phyloP scores from a whole-genome alignment of 1,140 invertebrate genomes.

The Drosophila grimshawi region DNA sequence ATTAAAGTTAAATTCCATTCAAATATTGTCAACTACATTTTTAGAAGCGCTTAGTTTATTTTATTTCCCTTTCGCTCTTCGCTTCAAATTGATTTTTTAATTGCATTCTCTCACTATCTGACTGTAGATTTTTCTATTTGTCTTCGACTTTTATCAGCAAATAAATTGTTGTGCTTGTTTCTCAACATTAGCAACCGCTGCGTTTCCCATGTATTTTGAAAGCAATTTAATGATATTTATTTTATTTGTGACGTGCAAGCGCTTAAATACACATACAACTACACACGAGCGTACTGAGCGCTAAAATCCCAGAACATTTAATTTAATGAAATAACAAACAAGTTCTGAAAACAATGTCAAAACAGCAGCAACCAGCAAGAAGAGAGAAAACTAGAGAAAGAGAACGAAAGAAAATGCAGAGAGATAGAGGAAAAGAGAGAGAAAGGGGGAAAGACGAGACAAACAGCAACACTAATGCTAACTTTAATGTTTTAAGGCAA shows the following conservation, averaged over 20 bases:
- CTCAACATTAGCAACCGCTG: slow-evolving; percentile 49
- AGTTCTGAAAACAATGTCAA: slow-evolving; percentile 56
- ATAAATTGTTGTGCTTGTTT: slow-evolving; percentile 44
- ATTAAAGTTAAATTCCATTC: background rate
- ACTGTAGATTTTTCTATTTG: background rate
- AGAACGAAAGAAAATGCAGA: slow-evolving; percentile 8
- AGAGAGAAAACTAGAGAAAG: slow-evolving; percentile 21
- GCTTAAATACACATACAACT: slow-evolving; percentile 31
- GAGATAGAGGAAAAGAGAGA: slow-evolving; percentile 3
- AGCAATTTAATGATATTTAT: slow-evolving; percentile 74
- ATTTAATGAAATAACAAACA: slow-evolving; percentile 83
- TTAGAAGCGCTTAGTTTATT: background rate
- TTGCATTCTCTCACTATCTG: background rate
- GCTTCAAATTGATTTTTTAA: slow-evolving; percentile 16
- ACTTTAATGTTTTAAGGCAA: slow-evolving; percentile 72
- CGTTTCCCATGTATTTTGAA: slow-evolving; percentile 47
- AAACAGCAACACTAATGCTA: slow-evolving; percentile 66
- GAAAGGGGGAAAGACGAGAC: slow-evolving; percentile 2
- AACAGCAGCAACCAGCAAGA: slow-evolving; percentile 58
- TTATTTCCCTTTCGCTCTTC: background rate
- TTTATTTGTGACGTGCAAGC: slow-evolving; percentile 58
- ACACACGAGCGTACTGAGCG: slow-evolving; percentile 12
- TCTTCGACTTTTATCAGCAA: slow-evolving; percentile 2
- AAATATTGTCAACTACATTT: background rate
- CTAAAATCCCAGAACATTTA: slow-evolving; percentile 69